A percentile compares a stretch with the other conserved stretches of the same genome.
These are phyloP conservation scores for Peribatodes rhomboidaria DNA, from an alignment of 2,888 invertebrate species.

Conservation along the genomic window DNA sequence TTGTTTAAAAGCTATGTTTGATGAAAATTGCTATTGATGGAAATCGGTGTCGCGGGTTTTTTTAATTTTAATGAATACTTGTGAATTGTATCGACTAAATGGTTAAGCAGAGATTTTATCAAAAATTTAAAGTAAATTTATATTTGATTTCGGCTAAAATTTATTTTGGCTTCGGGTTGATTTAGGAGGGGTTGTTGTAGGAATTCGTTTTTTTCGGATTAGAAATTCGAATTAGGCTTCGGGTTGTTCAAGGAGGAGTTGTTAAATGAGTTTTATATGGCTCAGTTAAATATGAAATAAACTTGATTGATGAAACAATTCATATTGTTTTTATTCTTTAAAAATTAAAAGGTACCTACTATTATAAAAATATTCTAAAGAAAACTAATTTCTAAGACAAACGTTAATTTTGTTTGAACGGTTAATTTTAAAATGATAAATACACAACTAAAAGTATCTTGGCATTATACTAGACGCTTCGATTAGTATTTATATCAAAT, in stretches of 20 bases:
- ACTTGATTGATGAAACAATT: neutral
- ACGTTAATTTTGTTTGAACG: neutral
- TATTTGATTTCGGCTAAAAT: too few relatives aligned
- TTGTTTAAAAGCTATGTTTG: too few relatives aligned
- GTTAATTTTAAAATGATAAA: neutral
- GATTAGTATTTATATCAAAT: too few relatives aligned
- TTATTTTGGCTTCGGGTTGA: too few relatives aligned
- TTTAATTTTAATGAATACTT: too few relatives aligned
- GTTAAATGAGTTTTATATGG: neutral
- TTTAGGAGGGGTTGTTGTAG: neutral
- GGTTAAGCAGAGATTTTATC: too few relatives aligned
- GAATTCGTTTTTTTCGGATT: neutral
- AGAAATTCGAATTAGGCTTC: neutral
- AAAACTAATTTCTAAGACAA: neutral
- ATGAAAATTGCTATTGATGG: too few relatives aligned
- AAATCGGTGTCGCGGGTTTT: too few relatives aligned
- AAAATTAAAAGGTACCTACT: neutral
- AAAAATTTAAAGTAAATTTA: too few relatives aligned
- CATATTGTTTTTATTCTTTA: neutral
- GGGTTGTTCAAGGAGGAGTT: neutral
- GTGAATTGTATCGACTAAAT: too few relatives aligned
- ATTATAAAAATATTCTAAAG: neutral
- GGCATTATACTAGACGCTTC: too few relatives aligned
- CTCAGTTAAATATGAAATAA: neutral
- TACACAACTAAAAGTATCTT: neutral